These are phyloP conservation scores for Spongia lamella DNA, from an alignment of 37 sponge, comb jelly and placozoan genomes.

Conservation along the genomic window DNA sequence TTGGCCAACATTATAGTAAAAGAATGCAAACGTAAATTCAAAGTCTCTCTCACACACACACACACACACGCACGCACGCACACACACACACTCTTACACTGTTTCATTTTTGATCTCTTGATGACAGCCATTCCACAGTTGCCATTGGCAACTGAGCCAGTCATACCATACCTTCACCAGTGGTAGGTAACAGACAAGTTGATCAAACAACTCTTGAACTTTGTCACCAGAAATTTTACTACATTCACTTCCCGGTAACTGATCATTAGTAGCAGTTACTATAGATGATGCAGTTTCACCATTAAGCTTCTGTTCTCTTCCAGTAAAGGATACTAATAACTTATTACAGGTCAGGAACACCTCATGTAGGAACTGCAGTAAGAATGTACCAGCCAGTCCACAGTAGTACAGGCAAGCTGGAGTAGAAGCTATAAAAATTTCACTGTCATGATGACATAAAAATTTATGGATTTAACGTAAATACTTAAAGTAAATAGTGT, in stretches of 20 bases:
- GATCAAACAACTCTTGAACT: neutral
- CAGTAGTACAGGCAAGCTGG: slow-evolving; percentile 22
- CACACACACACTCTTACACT: slow-evolving; percentile 25
- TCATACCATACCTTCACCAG: slow-evolving; percentile 50
- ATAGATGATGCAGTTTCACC: too few relatives aligned
- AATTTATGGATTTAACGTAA: neutral
- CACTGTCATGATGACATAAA: neutral
- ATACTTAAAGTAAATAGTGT: too few relatives aligned
- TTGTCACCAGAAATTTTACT: too few relatives aligned
- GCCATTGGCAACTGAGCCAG: slow-evolving; percentile 51
- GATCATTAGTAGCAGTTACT: too few relatives aligned
- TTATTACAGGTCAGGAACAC: too few relatives aligned
- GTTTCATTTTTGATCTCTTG: neutral
- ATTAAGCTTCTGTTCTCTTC: too few relatives aligned
- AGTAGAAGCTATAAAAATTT: neutral
- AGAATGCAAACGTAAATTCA: too few relatives aligned
- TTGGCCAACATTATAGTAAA: too few relatives aligned
- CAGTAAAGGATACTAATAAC: too few relatives aligned
- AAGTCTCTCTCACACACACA: too few relatives aligned
- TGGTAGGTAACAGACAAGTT: slow-evolving; percentile 30
- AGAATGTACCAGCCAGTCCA: slow-evolving; percentile 15
- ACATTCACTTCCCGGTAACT: too few relatives aligned
- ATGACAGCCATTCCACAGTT: slow-evolving; percentile 29
- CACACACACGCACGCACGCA: neutral
- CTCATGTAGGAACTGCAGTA: slow-evolving; percentile 15